Conservation (phyloP, 2,888 invertebrate species). For the Gandaritis pyraliata region DNA sequence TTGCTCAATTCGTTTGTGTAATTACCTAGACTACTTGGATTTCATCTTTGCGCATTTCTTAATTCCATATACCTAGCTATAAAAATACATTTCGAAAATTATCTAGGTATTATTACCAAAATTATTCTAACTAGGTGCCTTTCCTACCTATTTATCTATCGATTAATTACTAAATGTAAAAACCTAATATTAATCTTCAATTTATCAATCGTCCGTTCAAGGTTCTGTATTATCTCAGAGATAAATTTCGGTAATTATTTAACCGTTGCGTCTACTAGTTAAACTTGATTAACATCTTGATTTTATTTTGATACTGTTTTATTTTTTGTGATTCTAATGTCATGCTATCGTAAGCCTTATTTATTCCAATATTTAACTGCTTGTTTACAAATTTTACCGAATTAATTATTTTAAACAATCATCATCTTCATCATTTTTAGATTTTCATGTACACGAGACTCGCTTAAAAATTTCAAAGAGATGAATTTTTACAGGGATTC, state of each 20-base stretch:
- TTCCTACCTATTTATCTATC: not conserved
- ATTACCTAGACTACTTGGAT: slow-evolving; percentile 18
- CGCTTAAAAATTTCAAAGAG: too few species aligned
- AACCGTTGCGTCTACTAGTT: slow-evolving; percentile 5
- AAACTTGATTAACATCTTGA: slow-evolving; percentile 19
- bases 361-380: slow-evolving; percentile 6
- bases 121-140: not conserved
- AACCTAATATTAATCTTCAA: slow-evolving; percentile 16
- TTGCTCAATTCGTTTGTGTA: slow-evolving; percentile 32
- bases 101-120: not conserved
- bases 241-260: slow-evolving; percentile 20
- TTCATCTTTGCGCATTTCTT: slow-evolving; percentile 17
- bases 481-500: too few species aligned
- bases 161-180: slow-evolving; percentile 11
- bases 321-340: not conserved
- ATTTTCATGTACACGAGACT: too few species aligned
- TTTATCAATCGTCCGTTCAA: slow-evolving; percentile 27
- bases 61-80: not conserved
- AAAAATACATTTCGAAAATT: not conserved
- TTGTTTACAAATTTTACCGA: not conserved
- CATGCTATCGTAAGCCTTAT: not conserved
- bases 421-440: too few species aligned
- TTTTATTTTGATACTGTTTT: slow-evolving; percentile 5
- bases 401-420: too few species aligned
- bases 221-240: slow-evolving; percentile 27